Conservation (phyloP, 35 echinoderm and acorn worm species). For the Ophiothrix spiculata region DNA sequence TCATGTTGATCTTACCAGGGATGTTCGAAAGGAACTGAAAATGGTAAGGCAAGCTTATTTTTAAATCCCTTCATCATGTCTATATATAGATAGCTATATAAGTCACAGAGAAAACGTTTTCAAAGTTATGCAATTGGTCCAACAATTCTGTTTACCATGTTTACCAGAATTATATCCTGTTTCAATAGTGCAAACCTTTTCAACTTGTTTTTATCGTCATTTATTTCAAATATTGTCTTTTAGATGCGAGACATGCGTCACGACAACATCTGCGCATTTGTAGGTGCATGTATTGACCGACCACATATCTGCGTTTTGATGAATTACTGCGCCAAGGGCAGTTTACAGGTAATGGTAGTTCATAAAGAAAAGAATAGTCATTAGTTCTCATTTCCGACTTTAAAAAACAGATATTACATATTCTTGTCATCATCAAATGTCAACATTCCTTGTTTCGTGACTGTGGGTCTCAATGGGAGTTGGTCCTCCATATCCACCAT, state of each 20-base stretch:
- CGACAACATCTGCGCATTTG: conserved; percentile 86
- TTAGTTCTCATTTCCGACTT: too few species aligned
- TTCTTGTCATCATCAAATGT: not conserved
- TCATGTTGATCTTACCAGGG: conserved; percentile 63
- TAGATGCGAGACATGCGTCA: conserved; percentile 99
- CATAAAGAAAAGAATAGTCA: too few species aligned
- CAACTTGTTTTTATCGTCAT: too few species aligned
- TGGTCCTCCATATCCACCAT: not conserved
- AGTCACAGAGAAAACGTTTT: not conserved
- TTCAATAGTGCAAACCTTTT: too few species aligned
- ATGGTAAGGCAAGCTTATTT: conserved; percentile 4
- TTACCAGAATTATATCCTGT: too few species aligned
- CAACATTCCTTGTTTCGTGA: not conserved
- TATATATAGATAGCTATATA: not conserved
- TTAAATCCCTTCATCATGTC: not conserved
- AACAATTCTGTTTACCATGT: too few species aligned
- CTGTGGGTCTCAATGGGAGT: not conserved
- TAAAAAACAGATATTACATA: too few species aligned
- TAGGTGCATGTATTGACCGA: conserved; percentile 78
- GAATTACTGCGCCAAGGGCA: conserved; percentile 91
- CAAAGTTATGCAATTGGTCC: too few species aligned
- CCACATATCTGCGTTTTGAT: conserved; percentile 90
- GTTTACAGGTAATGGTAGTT: conserved; percentile 66
- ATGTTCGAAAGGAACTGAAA: conserved; percentile 50
- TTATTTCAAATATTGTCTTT: not conserved